Base-by-base conservation (phyloP, 2,888 invertebrate species). In the Rhaphigaster nebulosa region DNA sequence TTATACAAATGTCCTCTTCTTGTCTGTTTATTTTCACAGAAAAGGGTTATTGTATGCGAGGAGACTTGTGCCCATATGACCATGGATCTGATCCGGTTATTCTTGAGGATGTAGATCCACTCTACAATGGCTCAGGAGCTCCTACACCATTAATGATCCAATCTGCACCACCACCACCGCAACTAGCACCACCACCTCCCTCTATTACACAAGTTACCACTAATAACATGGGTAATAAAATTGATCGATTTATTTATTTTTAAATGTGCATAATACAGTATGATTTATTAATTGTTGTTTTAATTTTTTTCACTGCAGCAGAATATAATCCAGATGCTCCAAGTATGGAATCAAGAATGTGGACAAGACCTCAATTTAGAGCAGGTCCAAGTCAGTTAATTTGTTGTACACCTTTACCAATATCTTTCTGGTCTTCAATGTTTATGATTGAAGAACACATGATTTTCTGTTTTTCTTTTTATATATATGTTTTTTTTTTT, bases 31-130 rank as follows among this genome's bases (percentile, higher is more conserved):
- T 76, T 76, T 76, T 76, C 70, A 38, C 92, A 92, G 91, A 98
- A 94, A 98, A 98, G 93, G 98, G 98, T 1, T 98, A 97, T 94
- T 99, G 99, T 94, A 98, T 99, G 96, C 96, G 98, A 8, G 99
- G 99, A 0, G 99, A 99, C 94, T 96, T 98, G 91, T 99, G 99
- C 94, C 98, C 97, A 12, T 99, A 96, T 95, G 99, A 99, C 94
- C 99, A 99, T 94, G 99, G 99, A 13, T 95, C 96, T 0, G 99
- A 99, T 94, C 99, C 99, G 0, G 98, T 99, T 0, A 98, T 99
- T 2, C 94, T 99, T 54, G 99, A 99, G 93, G 98, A 98, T 93
- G 96, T 92, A 12, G 91, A 90, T 34, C 90, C 90, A 29, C 90
- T 92, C 87, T 92, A 91, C 87, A 92, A 92, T n/a, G 92, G 92